phyloP scores from a whole-genome alignment of 2,888 invertebrate genomes.

The Drosophila robusta region DNA sequence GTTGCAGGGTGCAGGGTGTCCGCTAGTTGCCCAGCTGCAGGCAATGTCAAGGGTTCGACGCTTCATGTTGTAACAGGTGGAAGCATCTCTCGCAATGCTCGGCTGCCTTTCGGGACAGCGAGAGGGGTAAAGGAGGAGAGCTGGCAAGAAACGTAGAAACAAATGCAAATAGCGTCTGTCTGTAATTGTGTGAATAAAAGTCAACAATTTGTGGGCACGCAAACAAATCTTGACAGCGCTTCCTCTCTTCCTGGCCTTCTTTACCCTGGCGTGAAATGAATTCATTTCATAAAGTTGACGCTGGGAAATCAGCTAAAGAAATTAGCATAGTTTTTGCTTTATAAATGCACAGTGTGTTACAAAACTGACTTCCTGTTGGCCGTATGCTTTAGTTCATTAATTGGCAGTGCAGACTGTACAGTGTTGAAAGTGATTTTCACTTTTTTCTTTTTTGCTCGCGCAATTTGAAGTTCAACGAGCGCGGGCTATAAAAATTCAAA shows the following conservation, averaged over 20 bases:
- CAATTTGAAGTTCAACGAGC: slow-evolving; percentile 77
- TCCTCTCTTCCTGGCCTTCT: slow-evolving; percentile 6
- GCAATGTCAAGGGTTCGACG: slow-evolving; percentile 53
- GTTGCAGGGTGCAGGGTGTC: neutral
- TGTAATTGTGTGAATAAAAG: slow-evolving; percentile 80
- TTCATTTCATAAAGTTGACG: slow-evolving; percentile 66
- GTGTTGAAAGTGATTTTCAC: slow-evolving; percentile 73
- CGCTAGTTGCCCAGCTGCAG: neutral
- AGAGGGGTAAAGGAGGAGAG: neutral
- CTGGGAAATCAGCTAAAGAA: slow-evolving; percentile 57
- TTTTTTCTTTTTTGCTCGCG: slow-evolving; percentile 52
- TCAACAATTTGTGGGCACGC: slow-evolving; percentile 75
- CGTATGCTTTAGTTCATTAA: slow-evolving; percentile 65
- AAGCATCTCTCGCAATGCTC: slow-evolving; percentile 30
- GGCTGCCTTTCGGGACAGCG: slow-evolving; percentile 12
- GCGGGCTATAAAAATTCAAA: slow-evolving; percentile 43
- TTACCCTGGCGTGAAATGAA: slow-evolving; percentile 51
- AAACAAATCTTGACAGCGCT: slow-evolving; percentile 52
- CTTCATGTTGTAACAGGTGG: slow-evolving; percentile 66
- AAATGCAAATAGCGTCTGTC: slow-evolving; percentile 59
- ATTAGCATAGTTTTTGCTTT: slow-evolving; percentile 68
- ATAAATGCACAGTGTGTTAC: slow-evolving; percentile 59
- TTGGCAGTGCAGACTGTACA: slow-evolving; percentile 47
- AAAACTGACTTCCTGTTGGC: slow-evolving; percentile 56
- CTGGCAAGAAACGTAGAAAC: slow-evolving; percentile 3